Evolutionary conservation across 1,140 invertebrate genomes (phyloP), one percentile per base, ranked within the genome.

Genomic region (Dufourea novaeangliae): DNA sequence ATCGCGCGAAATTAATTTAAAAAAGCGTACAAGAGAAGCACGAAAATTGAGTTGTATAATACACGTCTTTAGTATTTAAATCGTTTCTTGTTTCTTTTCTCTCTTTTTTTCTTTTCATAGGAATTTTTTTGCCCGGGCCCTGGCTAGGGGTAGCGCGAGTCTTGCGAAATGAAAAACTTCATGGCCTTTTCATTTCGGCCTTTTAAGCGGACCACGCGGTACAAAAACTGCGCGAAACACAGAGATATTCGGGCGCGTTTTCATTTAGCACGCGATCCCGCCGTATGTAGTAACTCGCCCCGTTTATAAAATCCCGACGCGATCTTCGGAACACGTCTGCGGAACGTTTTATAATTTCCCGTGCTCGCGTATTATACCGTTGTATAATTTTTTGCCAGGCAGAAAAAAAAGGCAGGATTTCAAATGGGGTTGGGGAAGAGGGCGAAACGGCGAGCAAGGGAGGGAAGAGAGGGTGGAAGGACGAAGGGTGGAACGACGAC

Each of bases 281-380:
- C 22, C 25, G 46, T n/a, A 6, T 37, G 3, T 37, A 5, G 3
- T 37, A 50, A 32, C 22, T 62, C 25, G 37, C 57, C 25, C 39
- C 41, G 27, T 12, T 77, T 57, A 77, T 71, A 52, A 77, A 77
- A 77, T 77, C 71, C 54, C 44, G 46, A 54, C 74, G 20, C 74
- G 69, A 83, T 83, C 80, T 82, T 82, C 74, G 77, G 82, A 83
- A 69, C 52, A 63, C 76, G 44, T 7, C 77, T 10, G 20, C 1
- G 63, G 27, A 63, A 79, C 22, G 29, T 64, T 83, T 82, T 78
- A 82, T 77, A 80, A 71, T 85, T 76, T 44, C 44, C 54, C 63
- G 52, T 73, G 73, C 78, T 71, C 57, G 52, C 80, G 80, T 80
- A 83, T 80, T 80, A 84, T 77, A 72, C 68, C 66, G 59, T 69